Evolutionary conservation across 2,113 vertebrate species (phyloP), one percentile per base, ranked within the genome.

Genomic region (Tachysurus vachellii): DNA sequence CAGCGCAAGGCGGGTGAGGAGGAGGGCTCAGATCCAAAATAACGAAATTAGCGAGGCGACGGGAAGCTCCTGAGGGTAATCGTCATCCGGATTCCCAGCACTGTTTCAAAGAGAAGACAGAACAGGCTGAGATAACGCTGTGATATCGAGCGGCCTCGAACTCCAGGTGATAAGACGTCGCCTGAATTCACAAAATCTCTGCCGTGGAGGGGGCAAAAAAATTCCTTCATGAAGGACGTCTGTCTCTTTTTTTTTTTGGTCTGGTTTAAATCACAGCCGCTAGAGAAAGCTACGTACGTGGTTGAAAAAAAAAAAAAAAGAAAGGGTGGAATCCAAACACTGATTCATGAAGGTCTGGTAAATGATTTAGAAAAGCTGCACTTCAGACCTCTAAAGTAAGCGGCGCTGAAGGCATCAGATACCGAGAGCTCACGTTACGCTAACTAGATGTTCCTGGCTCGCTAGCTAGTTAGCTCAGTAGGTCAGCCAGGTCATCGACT

Each of bases 41-140:
- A 88, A 88, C 84, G 79, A 84, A 84, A 85, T 76, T 86, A 83
- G 59, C 68, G 62, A 80, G 61, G 85, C 79, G 68, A 76, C 71
- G 75, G 85, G 54, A 77, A 79, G 73, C 88, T 86, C 75, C 53
- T 86, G 81, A 85, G 68, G 83, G 68, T 85, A 85, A 85, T 85
- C 83, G 83, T 85, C 70, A 73, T 85, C 83, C 71, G 70, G 83
- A 85, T 85, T 85, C 83, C 83, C 83, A 85, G 83, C 70, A 85
- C 83, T 73, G 83, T 85, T 85, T 85, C 53, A 85, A 85, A 85
- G 53, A 75, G 53, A n/a, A 85, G 83, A 85, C 83, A 75, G 68
- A 85, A 85, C 68, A 73, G 53, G 83, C 83, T 85, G 56, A 57
- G 50, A 75, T 85, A 85, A 75, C 83, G 31, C 70, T 57, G 79